phyloP scores from a whole-genome alignment of 1,140 invertebrate genomes.

The Meloidogyne exigua region DNA sequence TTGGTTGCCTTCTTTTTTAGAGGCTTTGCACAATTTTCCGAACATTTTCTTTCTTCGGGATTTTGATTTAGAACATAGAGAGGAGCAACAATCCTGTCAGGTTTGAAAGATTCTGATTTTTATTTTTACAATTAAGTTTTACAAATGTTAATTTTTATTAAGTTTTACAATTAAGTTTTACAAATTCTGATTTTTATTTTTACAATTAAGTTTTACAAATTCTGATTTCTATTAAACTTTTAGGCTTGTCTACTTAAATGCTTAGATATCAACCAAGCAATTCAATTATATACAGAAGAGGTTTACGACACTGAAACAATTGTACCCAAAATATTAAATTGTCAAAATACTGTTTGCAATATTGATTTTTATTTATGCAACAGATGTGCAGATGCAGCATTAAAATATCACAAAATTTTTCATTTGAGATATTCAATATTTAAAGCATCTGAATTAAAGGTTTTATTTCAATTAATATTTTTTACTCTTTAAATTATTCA shows the following conservation, averaged over 20 bases:
- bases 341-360: constrained; percentile 10
- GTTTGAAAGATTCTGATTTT: neutral
- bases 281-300: constrained; percentile 24
- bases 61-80: neutral
- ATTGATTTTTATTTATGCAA: constrained; percentile 28
- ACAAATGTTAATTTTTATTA: no score
- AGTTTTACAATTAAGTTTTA: no score
- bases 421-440: constrained; percentile 26
- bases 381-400: constrained; percentile 24
- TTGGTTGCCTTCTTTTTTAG: constrained; percentile 13
- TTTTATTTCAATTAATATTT: constrained; percentile 18
- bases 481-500: constrained; percentile 3
- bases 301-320: constrained; percentile 26
- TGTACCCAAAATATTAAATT: neutral
- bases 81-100: constrained; percentile 17
- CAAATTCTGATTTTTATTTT: no score
- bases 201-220: neutral
- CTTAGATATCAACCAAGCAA: neutral
- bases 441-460: constrained; percentile 36
- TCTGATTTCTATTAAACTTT: neutral
- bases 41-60: constrained; percentile 12
- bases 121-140: neutral
- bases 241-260: constrained; percentile 17
- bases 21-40: constrained; percentile 12
- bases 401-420: constrained; percentile 26